Conservation (phyloP, 2,888 invertebrate species). For the Portevinia maculata region DNA sequence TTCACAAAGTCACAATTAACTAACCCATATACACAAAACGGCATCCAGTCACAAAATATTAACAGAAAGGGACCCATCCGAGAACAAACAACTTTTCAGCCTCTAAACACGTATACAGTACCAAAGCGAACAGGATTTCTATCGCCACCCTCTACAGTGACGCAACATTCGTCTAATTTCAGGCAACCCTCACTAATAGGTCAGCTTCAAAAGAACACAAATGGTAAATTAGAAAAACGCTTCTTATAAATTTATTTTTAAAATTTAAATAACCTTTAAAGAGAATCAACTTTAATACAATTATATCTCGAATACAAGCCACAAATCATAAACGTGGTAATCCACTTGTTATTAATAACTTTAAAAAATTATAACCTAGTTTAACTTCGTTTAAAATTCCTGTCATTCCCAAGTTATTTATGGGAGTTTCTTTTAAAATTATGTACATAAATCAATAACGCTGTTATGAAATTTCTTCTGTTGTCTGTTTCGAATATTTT, state of each 20-base stretch:
- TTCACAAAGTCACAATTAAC: constrained; percentile 19
- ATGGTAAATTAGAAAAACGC: constrained; percentile 41
- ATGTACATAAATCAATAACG: too few species aligned
- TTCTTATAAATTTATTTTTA: not conserved
- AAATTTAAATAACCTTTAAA: not conserved
- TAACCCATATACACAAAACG: not conserved
- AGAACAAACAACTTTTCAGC: not conserved
- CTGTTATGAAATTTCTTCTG: too few species aligned
- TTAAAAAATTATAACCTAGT: not conserved
- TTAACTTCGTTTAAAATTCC: not conserved
- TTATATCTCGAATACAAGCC: not conserved
- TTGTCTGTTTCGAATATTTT: too few species aligned
- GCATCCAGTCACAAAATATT: not conserved
- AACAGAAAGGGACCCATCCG: not conserved
- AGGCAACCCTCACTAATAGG: constrained; percentile 10
- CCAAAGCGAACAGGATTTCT: not conserved
- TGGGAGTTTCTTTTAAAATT: not conserved
- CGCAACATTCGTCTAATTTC: not conserved
- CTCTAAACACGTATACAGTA: not conserved
- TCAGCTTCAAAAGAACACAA: constrained; percentile 25
- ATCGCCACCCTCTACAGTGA: not conserved
- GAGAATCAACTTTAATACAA: not conserved
- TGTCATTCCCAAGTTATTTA: not conserved
- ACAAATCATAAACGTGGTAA: constrained; percentile 1
- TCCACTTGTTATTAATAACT: not conserved